phyloP scores from a whole-genome alignment of 1,140 invertebrate genomes.

The Teleopsis dalmanni region DNA sequence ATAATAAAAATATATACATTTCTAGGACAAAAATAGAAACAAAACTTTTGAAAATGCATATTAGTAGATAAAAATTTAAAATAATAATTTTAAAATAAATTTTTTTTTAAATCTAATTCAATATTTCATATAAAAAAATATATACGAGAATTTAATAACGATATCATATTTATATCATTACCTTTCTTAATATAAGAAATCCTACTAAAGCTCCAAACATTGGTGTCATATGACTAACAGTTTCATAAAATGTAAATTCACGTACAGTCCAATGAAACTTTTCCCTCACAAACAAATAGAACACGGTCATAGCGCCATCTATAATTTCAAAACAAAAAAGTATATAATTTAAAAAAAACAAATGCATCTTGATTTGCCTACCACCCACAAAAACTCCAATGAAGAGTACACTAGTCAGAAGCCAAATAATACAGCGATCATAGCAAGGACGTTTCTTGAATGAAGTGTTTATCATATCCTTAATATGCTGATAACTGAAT shows the following conservation, averaged over 20 bases:
- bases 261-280: constrained; percentile 59
- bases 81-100: too few species aligned
- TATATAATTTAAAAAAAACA: not conserved
- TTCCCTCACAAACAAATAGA: constrained; percentile 56
- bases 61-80: too few species aligned
- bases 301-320: constrained; percentile 46
- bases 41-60: too few species aligned
- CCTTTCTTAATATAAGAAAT: constrained; percentile 49
- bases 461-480: constrained; percentile 53
- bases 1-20: too few species aligned
- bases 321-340: too few species aligned
- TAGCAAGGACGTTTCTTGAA: constrained; percentile 53
- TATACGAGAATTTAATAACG: too few species aligned
- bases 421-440: constrained; percentile 52
- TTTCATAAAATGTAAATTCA: constrained; percentile 52
- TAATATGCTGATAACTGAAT: constrained; percentile 51
- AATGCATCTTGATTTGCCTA: too few species aligned
- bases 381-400: constrained; percentile 50
- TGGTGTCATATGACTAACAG: constrained; percentile 42
- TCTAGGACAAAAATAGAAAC: too few species aligned
- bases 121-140: too few species aligned
- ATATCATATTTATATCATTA: too few species aligned
- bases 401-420: constrained; percentile 51
- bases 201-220: constrained; percentile 50
- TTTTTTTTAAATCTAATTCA: too few species aligned